These are phyloP conservation scores for Axinella damicornis DNA, from an alignment of 37 sponge, comb jelly and placozoan genomes.

Conservation along the genomic window DNA sequence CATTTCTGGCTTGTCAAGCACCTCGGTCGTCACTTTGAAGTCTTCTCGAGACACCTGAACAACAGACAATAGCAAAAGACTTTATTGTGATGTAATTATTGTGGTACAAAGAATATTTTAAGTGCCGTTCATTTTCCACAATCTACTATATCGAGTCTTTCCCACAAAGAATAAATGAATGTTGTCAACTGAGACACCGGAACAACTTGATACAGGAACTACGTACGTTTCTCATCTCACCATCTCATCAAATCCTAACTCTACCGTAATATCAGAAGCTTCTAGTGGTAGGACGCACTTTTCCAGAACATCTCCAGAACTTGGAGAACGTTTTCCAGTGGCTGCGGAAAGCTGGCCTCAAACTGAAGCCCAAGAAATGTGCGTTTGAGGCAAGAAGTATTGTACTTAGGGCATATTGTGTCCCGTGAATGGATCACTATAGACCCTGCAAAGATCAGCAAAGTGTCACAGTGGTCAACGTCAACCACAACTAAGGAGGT, in stretches of 20 bases:
- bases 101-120: too few species aligned
- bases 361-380: slow-evolving; percentile 21
- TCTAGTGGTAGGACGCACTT: slow-evolving; percentile 15
- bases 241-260: too few species aligned
- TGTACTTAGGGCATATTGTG: slow-evolving; percentile 27
- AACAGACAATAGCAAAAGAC: not conserved
- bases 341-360: slow-evolving; percentile 6
- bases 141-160: too few species aligned
- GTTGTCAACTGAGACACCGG: too few species aligned
- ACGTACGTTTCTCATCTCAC: too few species aligned
- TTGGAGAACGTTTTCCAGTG: slow-evolving; percentile 10
- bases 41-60: slow-evolving; percentile 66
- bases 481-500: slow-evolving; percentile 27
- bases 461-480: slow-evolving; percentile 30
- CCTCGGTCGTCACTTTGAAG: slow-evolving; percentile 41
- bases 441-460: slow-evolving; percentile 16
- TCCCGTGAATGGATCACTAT: slow-evolving; percentile 33
- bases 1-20: slow-evolving; percentile 71
- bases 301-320: slow-evolving; percentile 16
- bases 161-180: too few species aligned
- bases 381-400: slow-evolving; percentile 5
- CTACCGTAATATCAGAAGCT: too few species aligned
- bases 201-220: too few species aligned
- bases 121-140: too few species aligned
- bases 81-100: not conserved